Conservation (phyloP, 2,888 invertebrate genomes). For the Clivina fossor region DNA sequence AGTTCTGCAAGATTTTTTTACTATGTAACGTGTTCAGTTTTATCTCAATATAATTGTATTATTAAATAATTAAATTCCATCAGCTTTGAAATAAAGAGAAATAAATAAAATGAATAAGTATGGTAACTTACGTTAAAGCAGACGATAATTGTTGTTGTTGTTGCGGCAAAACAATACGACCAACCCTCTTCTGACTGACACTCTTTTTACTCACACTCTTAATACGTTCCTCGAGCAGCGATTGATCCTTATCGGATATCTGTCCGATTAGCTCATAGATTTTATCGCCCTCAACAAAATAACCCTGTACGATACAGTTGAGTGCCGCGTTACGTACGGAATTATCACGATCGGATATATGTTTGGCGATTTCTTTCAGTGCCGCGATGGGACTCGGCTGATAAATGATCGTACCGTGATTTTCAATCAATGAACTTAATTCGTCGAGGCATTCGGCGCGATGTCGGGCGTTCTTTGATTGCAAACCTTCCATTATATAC, state of each 20-base stretch:
- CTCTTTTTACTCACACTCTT: constrained; percentile 80
- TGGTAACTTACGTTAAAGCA: no score
- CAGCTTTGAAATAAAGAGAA: no score
- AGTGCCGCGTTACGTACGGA: constrained; percentile 93
- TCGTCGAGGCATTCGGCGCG: constrained; percentile 95
- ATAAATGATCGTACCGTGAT: constrained; percentile 81
- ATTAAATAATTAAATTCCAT: no score
- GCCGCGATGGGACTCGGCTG: constrained; percentile 78
- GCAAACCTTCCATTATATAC: constrained; percentile 91
- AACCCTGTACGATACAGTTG: constrained; percentile 89
- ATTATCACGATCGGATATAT: constrained; percentile 95
- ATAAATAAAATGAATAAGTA: no score
- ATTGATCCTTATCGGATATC: constrained; percentile 92
- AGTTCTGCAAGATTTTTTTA: no score
- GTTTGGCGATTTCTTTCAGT: constrained; percentile 87
- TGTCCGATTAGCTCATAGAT: constrained; percentile 88
- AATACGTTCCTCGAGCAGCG: constrained; percentile 92
- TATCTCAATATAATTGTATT: no score
- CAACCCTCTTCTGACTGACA: no score
- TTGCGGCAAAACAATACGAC: no score
- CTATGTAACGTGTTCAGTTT: no score
- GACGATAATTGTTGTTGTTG: no score
- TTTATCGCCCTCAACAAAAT: constrained; percentile 86
- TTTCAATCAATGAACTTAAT: constrained; percentile 81
- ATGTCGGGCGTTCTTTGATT: constrained; percentile 95